A percentile compares a stretch with the other conserved stretches of the same genome.
phyloP scores from a whole-genome alignment of 2,113 vertebrate species.

The Pelecanus crispus region DNA sequence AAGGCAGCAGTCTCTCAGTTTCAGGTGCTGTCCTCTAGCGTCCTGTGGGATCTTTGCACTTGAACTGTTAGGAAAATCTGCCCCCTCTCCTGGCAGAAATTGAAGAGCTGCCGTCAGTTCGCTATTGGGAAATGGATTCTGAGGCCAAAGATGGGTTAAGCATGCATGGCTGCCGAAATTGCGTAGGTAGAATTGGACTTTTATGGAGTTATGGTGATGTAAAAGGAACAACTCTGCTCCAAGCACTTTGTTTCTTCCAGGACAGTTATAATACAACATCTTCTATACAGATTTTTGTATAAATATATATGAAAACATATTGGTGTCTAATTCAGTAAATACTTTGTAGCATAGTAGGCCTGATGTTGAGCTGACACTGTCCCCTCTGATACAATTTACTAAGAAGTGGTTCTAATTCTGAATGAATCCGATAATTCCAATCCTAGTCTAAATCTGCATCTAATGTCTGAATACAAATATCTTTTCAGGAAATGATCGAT shows the following conservation, averaged over 20 bases:
- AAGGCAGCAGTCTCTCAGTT: neutral
- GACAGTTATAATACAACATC: no score
- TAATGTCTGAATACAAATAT: neutral
- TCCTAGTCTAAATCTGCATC: neutral
- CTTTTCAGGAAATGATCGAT: slow-evolving; percentile 89
- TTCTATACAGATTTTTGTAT: neutral
- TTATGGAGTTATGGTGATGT: neutral
- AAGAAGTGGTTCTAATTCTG: neutral
- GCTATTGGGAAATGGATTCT: neutral
- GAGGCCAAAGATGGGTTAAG: neutral
- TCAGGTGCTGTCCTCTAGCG: neutral
- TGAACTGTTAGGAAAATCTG: neutral
- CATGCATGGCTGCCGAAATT: accelerated
- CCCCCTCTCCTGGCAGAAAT: neutral
- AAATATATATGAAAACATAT: neutral
- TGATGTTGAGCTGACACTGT: accelerated
- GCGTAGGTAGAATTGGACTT: no score
- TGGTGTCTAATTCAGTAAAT: no score
- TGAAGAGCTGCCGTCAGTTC: neutral
- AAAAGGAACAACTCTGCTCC: neutral
- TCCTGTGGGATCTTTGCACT: neutral
- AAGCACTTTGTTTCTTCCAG: neutral
- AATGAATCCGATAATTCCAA: neutral
- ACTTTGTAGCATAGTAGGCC: neutral
- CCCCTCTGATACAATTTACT: neutral